phyloP scores from a whole-genome alignment of 1,140 invertebrate genomes.

The Aphis craccivora region DNA sequence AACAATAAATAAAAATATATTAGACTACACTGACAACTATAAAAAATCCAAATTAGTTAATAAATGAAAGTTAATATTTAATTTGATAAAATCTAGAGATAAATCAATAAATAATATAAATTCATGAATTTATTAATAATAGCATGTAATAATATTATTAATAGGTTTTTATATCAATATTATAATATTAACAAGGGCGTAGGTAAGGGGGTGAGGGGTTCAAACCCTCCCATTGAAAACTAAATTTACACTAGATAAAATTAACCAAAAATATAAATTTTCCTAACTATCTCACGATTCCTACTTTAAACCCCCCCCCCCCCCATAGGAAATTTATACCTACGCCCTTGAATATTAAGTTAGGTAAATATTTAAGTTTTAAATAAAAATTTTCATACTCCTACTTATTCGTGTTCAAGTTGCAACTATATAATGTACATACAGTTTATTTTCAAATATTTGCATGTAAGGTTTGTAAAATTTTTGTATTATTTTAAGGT shows the following conservation, averaged over 20 bases:
- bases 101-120: not conserved
- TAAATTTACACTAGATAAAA: too few relatives aligned
- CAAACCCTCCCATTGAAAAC: too few relatives aligned
- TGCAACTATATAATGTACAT: too few relatives aligned
- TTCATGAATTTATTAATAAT: not conserved
- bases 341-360: too few relatives aligned
- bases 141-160: not conserved
- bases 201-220: too few relatives aligned
- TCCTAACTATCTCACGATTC: too few relatives aligned
- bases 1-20: not conserved
- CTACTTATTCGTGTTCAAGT: not conserved
- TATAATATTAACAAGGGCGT: too few relatives aligned
- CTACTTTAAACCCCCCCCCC: too few relatives aligned
- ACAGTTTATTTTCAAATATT: not conserved
- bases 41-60: not conserved
- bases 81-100: not conserved
- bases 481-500: not conserved
- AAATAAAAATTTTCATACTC: not conserved
- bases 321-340: too few relatives aligned
- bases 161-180: not conserved
- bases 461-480: not conserved
- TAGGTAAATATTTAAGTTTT: not conserved
- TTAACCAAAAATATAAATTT: too few relatives aligned
- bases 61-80: not conserved
- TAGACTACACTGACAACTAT: not conserved